Evolutionary conservation across 2,113 vertebrate genomes (phyloP).

Genomic region (Ginglymostoma cirratum): DNA sequence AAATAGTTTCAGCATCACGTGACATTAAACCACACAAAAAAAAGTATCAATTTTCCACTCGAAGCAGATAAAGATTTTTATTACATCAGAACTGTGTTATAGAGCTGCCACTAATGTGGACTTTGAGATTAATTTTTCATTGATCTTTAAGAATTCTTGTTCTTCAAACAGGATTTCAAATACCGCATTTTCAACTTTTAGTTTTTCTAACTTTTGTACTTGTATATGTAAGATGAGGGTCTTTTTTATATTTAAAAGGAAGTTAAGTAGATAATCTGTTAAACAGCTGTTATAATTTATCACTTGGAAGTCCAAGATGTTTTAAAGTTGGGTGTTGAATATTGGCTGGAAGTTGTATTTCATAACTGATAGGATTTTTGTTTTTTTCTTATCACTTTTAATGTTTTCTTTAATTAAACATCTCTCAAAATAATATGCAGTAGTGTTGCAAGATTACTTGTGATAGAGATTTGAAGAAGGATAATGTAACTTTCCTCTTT

Average conservation of each 20-base stretch:
- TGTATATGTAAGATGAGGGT: too few relatives aligned
- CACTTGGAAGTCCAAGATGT: background rate
- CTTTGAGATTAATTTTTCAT: background rate
- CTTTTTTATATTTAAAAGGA: too few relatives aligned
- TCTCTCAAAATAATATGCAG: background rate
- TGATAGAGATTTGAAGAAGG: background rate
- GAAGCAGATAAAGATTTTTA: conserved; percentile 8
- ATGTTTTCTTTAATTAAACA: background rate
- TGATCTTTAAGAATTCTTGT: background rate
- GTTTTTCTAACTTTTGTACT: background rate
- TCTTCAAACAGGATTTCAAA: background rate
- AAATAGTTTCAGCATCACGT: conserved; percentile 25
- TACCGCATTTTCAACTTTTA: background rate
- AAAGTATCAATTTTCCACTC: conserved; percentile 26
- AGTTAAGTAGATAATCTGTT: background rate
- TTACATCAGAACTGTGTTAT: background rate
- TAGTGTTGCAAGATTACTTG: background rate
- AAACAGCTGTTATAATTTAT: background rate
- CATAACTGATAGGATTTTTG: background rate
- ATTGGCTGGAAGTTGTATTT: background rate
- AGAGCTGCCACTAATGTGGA: background rate
- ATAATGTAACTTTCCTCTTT: background rate
- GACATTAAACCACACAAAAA: conserved; percentile 3
- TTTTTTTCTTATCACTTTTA: background rate
- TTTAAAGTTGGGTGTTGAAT: background rate